phyloP scores from a whole-genome alignment of 2,113 vertebrate genomes.

The Notarius quadriscutis region DNA sequence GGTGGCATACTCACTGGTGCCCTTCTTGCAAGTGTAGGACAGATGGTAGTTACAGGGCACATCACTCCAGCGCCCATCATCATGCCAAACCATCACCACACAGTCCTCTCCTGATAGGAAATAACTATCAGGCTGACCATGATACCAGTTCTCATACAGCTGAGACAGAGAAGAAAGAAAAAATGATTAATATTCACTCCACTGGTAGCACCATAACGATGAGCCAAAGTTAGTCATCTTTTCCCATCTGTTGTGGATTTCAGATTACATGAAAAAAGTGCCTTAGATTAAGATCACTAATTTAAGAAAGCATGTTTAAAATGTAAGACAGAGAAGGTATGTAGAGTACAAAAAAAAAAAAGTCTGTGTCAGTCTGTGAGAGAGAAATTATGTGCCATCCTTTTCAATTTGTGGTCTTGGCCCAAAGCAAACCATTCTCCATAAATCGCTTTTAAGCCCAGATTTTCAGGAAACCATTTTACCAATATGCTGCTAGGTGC shows the following conservation, averaged over 20 bases:
- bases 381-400: not conserved
- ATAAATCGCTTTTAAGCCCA: not conserved
- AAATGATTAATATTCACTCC: not conserved
- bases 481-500: not conserved
- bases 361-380: not conserved
- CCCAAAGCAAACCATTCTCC: not conserved
- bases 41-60: slow-evolving; percentile 97
- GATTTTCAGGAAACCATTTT: not conserved
- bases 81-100: slow-evolving; percentile 91
- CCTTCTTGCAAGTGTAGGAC: slow-evolving; percentile 95
- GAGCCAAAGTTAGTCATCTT: not conserved
- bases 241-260: not conserved
- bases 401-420: not conserved
- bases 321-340: not conserved
- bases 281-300: not conserved
- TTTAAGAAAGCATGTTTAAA: not conserved
- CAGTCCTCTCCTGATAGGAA: slow-evolving; percentile 96
- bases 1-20: slow-evolving; percentile 78
- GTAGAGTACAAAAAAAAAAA: not conserved
- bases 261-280: not conserved
- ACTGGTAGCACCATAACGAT: not conserved
- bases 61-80: slow-evolving; percentile 90
- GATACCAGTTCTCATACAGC: slow-evolving; percentile 94
- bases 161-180: slow-evolving; percentile 55
- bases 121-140: slow-evolving; percentile 93